Percentiles rank a stretch among this genome's conserved stretches.
phyloP scores from a whole-genome alignment of 2,113 vertebrate genomes.

The Protobothrops mucrosquamatus region DNA sequence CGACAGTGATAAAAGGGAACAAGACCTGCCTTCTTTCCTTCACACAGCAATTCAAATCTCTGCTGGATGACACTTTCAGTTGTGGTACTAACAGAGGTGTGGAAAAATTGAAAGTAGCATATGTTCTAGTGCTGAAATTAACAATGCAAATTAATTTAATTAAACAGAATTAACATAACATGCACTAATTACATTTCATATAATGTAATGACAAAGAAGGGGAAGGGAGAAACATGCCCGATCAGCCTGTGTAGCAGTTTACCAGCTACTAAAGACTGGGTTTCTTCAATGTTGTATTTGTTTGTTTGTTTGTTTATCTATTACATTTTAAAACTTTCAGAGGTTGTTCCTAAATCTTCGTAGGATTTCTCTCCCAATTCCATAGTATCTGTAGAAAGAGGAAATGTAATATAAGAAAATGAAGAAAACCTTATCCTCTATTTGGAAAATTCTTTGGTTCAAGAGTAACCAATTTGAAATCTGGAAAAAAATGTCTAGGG shows the following conservation, averaged over 20 bases:
- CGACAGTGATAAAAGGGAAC: neutral
- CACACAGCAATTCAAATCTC: neutral
- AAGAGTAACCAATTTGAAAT: neutral
- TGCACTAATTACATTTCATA: conserved; percentile 2
- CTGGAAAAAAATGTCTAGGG: neutral
- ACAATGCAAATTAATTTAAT: conserved; percentile 12
- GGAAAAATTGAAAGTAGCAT: neutral
- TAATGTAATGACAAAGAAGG: neutral
- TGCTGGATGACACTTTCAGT: neutral
- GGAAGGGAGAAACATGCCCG: neutral
- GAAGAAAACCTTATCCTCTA: neutral
- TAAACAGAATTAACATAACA: neutral
- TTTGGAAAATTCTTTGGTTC: neutral
- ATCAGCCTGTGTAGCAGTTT: neutral
- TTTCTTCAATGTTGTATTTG: neutral
- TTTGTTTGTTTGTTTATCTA: neutral
- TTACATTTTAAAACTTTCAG: neutral
- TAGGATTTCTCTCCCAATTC: neutral
- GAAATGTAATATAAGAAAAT: neutral
- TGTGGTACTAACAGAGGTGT: neutral
- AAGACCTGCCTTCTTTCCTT: neutral
- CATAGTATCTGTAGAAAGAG: neutral
- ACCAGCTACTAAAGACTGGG: neutral
- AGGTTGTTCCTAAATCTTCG: neutral
- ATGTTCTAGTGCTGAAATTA: neutral